Evolutionary conservation across 2,888 invertebrate genomes (phyloP).

Genomic region (Drosophila rellima): DNA sequence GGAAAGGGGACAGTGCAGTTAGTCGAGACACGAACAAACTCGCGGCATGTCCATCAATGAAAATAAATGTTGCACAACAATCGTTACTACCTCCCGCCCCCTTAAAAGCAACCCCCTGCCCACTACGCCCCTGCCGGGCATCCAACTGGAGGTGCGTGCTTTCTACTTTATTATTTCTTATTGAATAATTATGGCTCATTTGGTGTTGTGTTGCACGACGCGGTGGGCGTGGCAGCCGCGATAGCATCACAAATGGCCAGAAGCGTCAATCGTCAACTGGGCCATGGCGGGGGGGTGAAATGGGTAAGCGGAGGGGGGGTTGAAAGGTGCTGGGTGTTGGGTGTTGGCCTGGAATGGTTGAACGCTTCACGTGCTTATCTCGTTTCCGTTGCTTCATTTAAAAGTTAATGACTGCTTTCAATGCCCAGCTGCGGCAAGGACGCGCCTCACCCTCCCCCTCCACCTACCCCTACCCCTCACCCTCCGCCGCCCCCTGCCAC

Average conservation of each 20-base stretch:
- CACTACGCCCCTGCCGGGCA: slow-evolving; percentile 1
- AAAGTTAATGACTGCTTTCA: slow-evolving; percentile 83
- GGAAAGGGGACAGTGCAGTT: slow-evolving; percentile 12
- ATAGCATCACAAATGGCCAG: slow-evolving; percentile 60
- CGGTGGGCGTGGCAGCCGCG: slow-evolving; percentile 25
- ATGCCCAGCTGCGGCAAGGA: slow-evolving; percentile 55
- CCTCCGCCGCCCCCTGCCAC: background rate
- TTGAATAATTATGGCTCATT: slow-evolving; percentile 85
- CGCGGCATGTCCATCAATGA: slow-evolving; percentile 70
- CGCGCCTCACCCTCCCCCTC: slow-evolving; percentile 6
- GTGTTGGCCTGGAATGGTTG: slow-evolving; percentile 15
- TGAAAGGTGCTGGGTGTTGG: background rate
- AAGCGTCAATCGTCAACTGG: slow-evolving; percentile 53
- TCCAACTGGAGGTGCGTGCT: slow-evolving; percentile 18
- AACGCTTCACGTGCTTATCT: slow-evolving; percentile 79
- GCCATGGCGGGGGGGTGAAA: background rate
- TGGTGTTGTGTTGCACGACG: slow-evolving; percentile 56
- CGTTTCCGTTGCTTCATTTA: slow-evolving; percentile 81
- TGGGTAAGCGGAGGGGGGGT: background rate
- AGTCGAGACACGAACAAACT: slow-evolving; percentile 34
- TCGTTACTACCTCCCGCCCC: slow-evolving; percentile 23
- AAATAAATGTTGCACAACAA: slow-evolving; percentile 48
- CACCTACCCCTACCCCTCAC: no score
- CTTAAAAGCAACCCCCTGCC: background rate
- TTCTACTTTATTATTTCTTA: slow-evolving; percentile 82